These are phyloP conservation scores for Bimastos eiseni DNA, from an alignment of 2,888 invertebrate genomes.

Conservation along the genomic window DNA sequence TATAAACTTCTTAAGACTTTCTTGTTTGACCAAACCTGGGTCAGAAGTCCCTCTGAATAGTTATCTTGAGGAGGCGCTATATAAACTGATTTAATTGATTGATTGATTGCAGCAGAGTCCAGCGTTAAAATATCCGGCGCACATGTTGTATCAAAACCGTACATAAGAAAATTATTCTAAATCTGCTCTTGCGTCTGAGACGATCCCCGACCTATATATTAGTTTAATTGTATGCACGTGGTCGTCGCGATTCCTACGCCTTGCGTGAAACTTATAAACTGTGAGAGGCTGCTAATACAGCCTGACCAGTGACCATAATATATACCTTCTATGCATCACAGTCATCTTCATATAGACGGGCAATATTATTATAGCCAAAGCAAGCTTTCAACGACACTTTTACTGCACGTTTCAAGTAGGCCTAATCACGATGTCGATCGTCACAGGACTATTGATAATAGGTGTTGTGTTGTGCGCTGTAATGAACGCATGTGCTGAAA, in stretches of 20 bases:
- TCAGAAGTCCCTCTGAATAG: too few species aligned
- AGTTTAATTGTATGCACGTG: not conserved
- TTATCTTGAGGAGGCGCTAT: too few species aligned
- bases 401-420: not conserved
- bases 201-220: slow-evolving; percentile 13
- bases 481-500: not conserved
- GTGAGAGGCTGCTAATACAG: not conserved
- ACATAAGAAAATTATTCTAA: not conserved
- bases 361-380: too few species aligned
- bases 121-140: not conserved
- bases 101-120: not conserved
- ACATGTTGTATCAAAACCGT: not conserved
- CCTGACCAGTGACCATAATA: not conserved
- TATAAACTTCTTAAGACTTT: too few species aligned
- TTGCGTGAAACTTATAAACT: not conserved
- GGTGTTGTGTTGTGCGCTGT: not conserved
- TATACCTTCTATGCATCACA: not conserved
- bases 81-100: too few species aligned
- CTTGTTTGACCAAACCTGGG: too few species aligned
- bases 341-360: not conserved
- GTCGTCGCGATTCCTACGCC: not conserved
- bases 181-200: not conserved
- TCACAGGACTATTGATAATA: not conserved
- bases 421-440: too few species aligned
- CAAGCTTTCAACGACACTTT: not conserved